Percentiles rank a stretch among this genome's conserved stretches.
These are phyloP conservation scores for Xenotilapia caudafasciata DNA, from an alignment of 2,113 vertebrate species.

Conservation along the genomic window DNA sequence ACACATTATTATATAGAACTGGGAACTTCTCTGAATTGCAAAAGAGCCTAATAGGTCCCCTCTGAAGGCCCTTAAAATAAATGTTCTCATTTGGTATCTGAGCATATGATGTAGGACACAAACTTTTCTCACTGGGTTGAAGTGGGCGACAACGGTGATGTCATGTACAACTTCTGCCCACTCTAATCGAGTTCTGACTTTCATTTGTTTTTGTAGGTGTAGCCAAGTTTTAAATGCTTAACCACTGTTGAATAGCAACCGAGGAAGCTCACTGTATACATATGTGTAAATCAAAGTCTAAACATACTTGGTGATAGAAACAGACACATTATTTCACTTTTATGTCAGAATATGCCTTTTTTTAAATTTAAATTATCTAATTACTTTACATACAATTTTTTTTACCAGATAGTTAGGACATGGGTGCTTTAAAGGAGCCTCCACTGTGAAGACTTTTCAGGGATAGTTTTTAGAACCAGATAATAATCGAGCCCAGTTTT, in stretches of 20 bases:
- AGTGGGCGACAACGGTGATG: not conserved
- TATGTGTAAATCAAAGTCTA: not conserved
- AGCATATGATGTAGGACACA: not conserved
- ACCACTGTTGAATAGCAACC: not conserved
- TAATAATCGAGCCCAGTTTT: not conserved
- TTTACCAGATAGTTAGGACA: not conserved
- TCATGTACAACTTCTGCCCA: not conserved
- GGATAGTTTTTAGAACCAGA: not conserved
- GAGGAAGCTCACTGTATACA: not conserved
- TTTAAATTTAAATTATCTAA: accelerated
- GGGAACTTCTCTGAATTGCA: not conserved
- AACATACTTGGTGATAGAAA: not conserved
- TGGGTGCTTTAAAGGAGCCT: not conserved
- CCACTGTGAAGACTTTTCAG: not conserved
- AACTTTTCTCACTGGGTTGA: not conserved
- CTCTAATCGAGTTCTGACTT: not conserved
- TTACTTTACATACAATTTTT: not conserved
- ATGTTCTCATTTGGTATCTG: not conserved
- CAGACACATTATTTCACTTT: not conserved
- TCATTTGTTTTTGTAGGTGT: not conserved
- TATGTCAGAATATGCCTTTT: not conserved
- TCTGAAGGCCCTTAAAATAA: not conserved
- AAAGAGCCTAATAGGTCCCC: not conserved
- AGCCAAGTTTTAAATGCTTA: not conserved
- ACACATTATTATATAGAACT: not conserved